phyloP scores from a whole-genome alignment of 1,140 invertebrate species.

The Dreissena polymorpha region DNA sequence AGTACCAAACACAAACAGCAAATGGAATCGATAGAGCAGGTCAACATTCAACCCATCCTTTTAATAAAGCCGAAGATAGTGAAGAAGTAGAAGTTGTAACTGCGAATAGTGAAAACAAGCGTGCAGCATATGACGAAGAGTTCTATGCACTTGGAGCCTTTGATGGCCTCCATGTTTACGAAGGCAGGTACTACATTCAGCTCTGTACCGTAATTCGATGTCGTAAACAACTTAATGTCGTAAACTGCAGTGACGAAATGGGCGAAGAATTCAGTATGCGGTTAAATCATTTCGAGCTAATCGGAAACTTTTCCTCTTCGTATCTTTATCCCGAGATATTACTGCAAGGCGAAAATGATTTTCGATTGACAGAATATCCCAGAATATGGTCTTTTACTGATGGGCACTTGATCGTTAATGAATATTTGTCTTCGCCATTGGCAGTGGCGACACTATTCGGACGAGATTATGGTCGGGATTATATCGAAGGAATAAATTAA shows the following conservation, averaged over 20 bases:
- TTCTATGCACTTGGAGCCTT: conserved; percentile 74
- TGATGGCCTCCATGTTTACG: conserved; percentile 70
- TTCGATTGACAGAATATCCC: neutral
- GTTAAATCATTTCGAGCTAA: neutral
- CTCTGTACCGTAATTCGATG: conserved; percentile 72
- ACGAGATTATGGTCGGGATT: neutral
- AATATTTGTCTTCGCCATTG: neutral
- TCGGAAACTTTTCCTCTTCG: neutral
- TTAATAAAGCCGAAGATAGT: too few relatives aligned
- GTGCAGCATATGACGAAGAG: conserved; percentile 15
- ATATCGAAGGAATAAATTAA: neutral
- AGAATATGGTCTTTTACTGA: neutral
- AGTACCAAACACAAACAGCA: too few relatives aligned
- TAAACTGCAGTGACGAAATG: conserved; percentile 4
- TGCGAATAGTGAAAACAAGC: too few relatives aligned
- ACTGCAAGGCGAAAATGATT: neutral
- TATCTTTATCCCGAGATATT: neutral
- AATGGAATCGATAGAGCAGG: too few relatives aligned
- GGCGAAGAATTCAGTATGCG: neutral
- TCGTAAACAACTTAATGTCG: conserved; percentile 20
- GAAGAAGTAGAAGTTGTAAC: too few relatives aligned
- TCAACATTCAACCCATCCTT: too few relatives aligned
- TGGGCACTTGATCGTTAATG: neutral
- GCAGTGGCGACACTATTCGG: neutral
- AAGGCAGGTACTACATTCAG: conserved; percentile 72